These are phyloP conservation scores for Salvelinus fontinalis DNA, from an alignment of 2,113 vertebrate genomes.

Conservation along the genomic window DNA sequence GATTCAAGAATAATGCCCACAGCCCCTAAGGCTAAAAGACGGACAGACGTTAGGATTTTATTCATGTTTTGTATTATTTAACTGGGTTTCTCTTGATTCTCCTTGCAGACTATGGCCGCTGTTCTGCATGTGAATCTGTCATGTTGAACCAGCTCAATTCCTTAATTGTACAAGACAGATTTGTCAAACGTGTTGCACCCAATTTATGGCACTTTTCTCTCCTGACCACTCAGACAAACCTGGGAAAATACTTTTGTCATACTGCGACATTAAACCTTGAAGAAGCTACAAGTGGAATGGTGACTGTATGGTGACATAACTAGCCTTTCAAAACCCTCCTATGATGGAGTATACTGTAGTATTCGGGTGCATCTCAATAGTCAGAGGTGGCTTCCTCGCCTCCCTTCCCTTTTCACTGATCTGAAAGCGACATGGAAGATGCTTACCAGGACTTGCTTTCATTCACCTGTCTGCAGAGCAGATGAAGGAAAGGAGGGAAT, in stretches of 20 bases:
- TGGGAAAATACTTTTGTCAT: not conserved
- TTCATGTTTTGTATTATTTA: not conserved
- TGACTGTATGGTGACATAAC: not conserved
- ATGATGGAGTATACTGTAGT: not conserved
- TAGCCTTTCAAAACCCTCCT: not conserved
- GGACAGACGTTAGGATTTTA: not conserved
- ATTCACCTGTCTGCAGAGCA: not conserved
- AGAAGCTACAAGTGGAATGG: no score
- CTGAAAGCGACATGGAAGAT: not conserved
- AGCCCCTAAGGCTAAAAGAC: not conserved
- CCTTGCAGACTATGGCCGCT: conserved; percentile 13
- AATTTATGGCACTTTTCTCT: not conserved
- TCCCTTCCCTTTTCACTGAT: not conserved
- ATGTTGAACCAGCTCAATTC: not conserved
- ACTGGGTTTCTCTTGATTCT: conserved; percentile 3
- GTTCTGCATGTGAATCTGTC: conserved; percentile 12
- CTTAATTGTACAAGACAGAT: conserved; percentile 3
- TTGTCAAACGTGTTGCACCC: conserved; percentile 22
- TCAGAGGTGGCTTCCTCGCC: not conserved
- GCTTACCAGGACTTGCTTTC: not conserved
- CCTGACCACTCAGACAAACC: not conserved
- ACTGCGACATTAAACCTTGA: not conserved
- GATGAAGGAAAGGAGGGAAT: not conserved
- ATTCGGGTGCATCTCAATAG: not conserved
- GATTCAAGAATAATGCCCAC: not conserved